These are phyloP conservation scores for Actias luna DNA, from an alignment of 2,888 invertebrate genomes.

Conservation along the genomic window DNA sequence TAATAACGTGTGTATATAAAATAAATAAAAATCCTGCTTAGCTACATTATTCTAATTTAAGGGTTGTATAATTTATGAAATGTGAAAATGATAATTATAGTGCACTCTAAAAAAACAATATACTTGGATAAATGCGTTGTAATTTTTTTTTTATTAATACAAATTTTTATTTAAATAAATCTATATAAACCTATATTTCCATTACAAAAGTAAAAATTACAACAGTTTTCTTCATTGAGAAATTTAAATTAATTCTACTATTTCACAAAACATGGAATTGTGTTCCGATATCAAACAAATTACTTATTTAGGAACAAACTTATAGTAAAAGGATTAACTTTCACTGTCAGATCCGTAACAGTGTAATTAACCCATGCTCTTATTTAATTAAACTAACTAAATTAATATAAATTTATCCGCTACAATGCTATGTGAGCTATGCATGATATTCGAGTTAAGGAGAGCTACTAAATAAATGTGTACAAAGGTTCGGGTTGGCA, in stretches of 20 bases:
- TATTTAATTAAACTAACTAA: constrained; percentile 44
- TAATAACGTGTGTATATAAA: too few relatives aligned
- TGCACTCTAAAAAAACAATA: too few relatives aligned
- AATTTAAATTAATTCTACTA: not conserved
- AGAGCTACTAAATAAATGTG: constrained; percentile 48
- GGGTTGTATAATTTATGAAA: too few relatives aligned
- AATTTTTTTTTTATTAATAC: too few relatives aligned
- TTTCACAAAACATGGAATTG: not conserved
- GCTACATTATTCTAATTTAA: too few relatives aligned
- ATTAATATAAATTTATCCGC: constrained; percentile 44
- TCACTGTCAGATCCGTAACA: constrained; percentile 32
- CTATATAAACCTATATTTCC: not conserved
- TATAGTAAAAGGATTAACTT: constrained; percentile 13
- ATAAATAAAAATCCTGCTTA: too few relatives aligned
- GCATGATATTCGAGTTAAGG: constrained; percentile 36
- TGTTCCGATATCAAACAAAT: constrained; percentile 7
- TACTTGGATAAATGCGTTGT: too few relatives aligned
- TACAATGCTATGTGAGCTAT: constrained; percentile 47
- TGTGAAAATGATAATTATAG: too few relatives aligned
- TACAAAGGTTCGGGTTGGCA: constrained; percentile 36
- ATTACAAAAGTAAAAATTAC: not conserved
- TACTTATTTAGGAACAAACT: not conserved
- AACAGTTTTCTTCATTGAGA: not conserved
- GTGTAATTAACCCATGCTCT: constrained; percentile 40
- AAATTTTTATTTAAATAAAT: too few relatives aligned